Evolutionary conservation across 1,140 invertebrate species (phyloP).

Genomic region (Ceratitis capitata): DNA sequence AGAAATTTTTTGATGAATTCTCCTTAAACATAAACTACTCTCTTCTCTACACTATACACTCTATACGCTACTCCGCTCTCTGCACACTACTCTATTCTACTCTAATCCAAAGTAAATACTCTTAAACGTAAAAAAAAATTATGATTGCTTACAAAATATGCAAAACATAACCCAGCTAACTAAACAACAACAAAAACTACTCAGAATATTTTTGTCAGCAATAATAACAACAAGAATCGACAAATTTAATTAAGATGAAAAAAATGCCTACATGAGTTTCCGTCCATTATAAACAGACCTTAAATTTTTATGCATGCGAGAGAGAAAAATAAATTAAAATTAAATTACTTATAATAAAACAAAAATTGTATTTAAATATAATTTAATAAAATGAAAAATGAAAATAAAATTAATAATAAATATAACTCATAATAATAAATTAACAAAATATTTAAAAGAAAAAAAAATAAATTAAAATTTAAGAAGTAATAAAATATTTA

Average conservation of each 20-base stretch:
- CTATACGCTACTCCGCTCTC: conserved; percentile 44
- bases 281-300: conserved; percentile 66
- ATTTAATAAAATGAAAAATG: conserved; percentile 6
- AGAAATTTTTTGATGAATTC: neutral
- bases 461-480: neutral
- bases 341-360: conserved; percentile 26
- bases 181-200: conserved; percentile 43
- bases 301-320: conserved; percentile 61
- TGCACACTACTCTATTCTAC: conserved; percentile 38
- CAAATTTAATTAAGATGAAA: conserved; percentile 39
- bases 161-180: conserved; percentile 35
- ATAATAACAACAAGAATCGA: conserved; percentile 53
- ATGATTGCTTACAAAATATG: neutral
- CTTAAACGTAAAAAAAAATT: conserved; percentile 24
- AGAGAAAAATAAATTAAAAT: conserved; percentile 31
- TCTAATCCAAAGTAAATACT: neutral
- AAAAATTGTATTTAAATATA: neutral
- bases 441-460: no score
- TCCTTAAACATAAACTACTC: neutral
- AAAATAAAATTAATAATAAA: neutral
- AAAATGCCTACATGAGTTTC: conserved; percentile 63
- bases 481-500: neutral
- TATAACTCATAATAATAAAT: neutral
- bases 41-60: neutral
- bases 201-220: conserved; percentile 46